Conservation (phyloP, 2,888 invertebrate species). For the Netelia melanura region DNA sequence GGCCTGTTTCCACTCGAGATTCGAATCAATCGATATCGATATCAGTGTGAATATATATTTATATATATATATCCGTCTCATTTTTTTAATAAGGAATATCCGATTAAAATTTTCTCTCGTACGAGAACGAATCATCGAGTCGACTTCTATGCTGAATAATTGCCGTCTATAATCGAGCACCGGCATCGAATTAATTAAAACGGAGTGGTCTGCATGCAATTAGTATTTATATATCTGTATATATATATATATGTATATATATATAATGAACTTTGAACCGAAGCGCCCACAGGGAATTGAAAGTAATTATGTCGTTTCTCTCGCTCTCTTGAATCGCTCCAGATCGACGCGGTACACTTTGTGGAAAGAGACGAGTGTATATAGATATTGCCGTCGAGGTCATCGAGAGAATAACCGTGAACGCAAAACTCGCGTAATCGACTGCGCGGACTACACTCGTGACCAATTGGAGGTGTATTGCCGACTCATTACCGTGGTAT, state of each 20-base stretch:
- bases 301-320: conserved; percentile 74
- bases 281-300: conserved; percentile 74
- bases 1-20: background rate
- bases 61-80: background rate
- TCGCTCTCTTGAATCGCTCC: conserved; percentile 68
- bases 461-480: conserved; percentile 30
- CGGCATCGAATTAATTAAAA: conserved; percentile 77
- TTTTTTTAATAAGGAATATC: background rate
- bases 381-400: conserved; percentile 45
- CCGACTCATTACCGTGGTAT: background rate
- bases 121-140: conserved; percentile 3
- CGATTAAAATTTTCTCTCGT: background rate
- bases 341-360: conserved; percentile 46
- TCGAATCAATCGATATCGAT: background rate
- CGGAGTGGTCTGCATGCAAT: conserved; percentile 68
- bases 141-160: conserved; percentile 38
- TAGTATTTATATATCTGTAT: background rate
- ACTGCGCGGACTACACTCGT: conserved; percentile 45
- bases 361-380: conserved; percentile 7
- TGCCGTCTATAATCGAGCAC: conserved; percentile 63
- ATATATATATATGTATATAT: conserved; percentile 5
- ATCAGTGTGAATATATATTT: background rate
- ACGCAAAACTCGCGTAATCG: conserved; percentile 60
- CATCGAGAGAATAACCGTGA: conserved; percentile 48
- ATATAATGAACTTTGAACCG: conserved; percentile 73